phyloP scores from a whole-genome alignment of 2,888 invertebrate species.

The Apamea anceps region DNA sequence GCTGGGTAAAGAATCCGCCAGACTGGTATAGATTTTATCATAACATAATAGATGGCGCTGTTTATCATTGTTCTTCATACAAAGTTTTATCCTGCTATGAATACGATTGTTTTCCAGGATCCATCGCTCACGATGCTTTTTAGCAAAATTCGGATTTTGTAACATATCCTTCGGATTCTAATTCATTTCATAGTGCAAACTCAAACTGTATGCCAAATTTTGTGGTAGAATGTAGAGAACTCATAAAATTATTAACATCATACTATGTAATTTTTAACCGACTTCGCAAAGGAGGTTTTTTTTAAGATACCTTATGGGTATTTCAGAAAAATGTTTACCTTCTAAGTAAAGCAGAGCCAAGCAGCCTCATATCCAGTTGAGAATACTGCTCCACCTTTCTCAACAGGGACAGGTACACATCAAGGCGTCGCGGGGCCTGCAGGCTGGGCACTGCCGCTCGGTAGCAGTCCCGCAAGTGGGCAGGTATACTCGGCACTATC shows the following conservation, averaged over 20 bases:
- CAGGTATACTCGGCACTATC: constrained; percentile 88
- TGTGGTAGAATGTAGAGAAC: neutral
- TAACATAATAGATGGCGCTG: constrained; percentile 46
- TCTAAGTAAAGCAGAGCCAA: constrained; percentile 90
- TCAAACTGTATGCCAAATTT: neutral
- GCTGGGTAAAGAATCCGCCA: neutral
- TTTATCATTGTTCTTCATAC: neutral
- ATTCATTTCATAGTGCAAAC: neutral
- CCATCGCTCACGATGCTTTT: neutral
- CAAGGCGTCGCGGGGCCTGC: constrained; percentile 90
- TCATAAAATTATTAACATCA: neutral
- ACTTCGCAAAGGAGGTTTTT: neutral
- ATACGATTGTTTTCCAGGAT: neutral
- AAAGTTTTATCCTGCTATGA: neutral
- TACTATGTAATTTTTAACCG: neutral
- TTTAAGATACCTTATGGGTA: neutral
- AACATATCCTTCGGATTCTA: neutral
- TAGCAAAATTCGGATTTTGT: neutral
- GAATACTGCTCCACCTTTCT: constrained; percentile 90
- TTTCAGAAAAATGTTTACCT: constrained; percentile 79
- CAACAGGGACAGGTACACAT: constrained; percentile 91
- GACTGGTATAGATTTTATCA: neutral
- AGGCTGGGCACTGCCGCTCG: constrained; percentile 84
- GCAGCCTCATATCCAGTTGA: constrained; percentile 89
- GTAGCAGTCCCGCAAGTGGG: constrained; percentile 91